A percentile compares a stretch with the other conserved stretches of the same genome.
These are phyloP conservation scores for Drosophila suboccidentalis DNA, from an alignment of 2,888 invertebrate genomes.

Conservation along the genomic window DNA sequence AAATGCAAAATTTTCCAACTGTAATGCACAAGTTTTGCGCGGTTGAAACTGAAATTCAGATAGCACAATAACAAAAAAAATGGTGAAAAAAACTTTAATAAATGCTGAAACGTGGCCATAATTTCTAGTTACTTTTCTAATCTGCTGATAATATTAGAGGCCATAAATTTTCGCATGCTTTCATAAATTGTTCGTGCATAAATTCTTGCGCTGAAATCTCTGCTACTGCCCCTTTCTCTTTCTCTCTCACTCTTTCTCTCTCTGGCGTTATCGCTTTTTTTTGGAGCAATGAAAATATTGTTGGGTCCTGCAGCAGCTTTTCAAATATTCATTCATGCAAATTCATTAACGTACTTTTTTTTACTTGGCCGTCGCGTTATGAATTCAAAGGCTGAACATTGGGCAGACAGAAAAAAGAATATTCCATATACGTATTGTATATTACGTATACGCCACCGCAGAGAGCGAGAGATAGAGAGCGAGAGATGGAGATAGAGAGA, in stretches of 20 bases:
- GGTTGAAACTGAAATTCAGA: constrained; percentile 16
- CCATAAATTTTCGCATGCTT: constrained; percentile 69
- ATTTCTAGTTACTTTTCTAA: constrained; percentile 73
- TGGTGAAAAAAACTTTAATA: constrained; percentile 31
- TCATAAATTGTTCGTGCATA: constrained; percentile 70
- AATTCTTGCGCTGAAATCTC: constrained; percentile 62
- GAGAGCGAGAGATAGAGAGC: constrained; percentile 18
- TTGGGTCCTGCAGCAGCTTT: constrained; percentile 66
- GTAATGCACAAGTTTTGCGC: constrained; percentile 11
- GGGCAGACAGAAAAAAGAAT: constrained; percentile 63
- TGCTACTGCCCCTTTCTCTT: constrained; percentile 23
- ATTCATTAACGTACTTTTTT: constrained; percentile 70
- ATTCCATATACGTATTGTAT: constrained; percentile 55
- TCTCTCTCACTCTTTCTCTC: not conserved
- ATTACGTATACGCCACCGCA: constrained; percentile 65
- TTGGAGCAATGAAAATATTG: constrained; percentile 58
- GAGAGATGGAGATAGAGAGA: constrained; percentile 8
- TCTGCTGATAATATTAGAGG: constrained; percentile 70
- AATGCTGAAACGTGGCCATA: constrained; percentile 56
- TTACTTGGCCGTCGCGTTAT: constrained; percentile 51
- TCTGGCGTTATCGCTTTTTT: not conserved
- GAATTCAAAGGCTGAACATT: constrained; percentile 68
- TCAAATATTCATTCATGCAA: constrained; percentile 78
- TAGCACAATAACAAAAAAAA: constrained; percentile 8
- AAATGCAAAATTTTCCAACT: constrained; percentile 27